These are phyloP conservation scores for Fopius arisanus DNA, from an alignment of 1,140 invertebrate species.

Conservation along the genomic window DNA sequence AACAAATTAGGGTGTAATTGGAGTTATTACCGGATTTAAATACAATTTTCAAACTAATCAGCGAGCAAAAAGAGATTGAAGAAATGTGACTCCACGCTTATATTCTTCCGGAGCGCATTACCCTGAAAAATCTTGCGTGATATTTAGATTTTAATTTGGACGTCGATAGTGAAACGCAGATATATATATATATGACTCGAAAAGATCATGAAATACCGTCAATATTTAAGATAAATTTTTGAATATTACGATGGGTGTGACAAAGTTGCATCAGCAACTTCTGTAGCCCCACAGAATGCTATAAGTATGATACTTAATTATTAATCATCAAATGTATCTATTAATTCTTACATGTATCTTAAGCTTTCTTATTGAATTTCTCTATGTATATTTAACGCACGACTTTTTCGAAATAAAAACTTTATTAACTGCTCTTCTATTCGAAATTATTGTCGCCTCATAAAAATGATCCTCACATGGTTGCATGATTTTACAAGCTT, in stretches of 20 bases:
- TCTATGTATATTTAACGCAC: conserved; percentile 57
- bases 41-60: not conserved
- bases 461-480: too few relatives aligned
- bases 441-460: conserved; percentile 33
- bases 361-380: conserved; percentile 55
- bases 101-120: not conserved
- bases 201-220: not conserved
- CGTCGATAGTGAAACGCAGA: not conserved
- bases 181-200: not conserved
- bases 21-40: not conserved
- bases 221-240: conserved; percentile 1
- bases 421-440: conserved; percentile 53
- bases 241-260: not conserved
- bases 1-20: not conserved
- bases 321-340: conserved; percentile 24
- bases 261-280: not conserved
- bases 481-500: not conserved
- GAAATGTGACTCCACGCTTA: not conserved
- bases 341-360: conserved; percentile 35
- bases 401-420: conserved; percentile 58
- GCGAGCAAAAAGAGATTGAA: not conserved
- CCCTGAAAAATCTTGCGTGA: conserved; percentile 16
- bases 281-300: not conserved
- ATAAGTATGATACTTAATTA: conserved; percentile 23
- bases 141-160: conserved; percentile 20